These are phyloP conservation scores for Trachymyrmex cornetzi DNA, from an alignment of 1,140 invertebrate genomes.

Conservation along the genomic window DNA sequence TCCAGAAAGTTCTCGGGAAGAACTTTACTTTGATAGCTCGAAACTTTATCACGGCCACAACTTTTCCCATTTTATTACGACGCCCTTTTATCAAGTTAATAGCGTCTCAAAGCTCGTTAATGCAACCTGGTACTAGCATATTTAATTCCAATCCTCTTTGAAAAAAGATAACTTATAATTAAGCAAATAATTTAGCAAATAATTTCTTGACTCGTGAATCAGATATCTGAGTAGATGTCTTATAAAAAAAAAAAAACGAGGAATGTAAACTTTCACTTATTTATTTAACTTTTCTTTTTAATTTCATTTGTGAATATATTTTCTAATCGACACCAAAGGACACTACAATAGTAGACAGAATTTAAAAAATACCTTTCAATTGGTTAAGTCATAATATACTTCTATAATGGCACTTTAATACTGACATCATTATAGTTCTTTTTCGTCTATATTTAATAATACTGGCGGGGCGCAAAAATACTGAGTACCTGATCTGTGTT, in stretches of 20 bases:
- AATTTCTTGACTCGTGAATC: not conserved
- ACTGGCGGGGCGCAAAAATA: not conserved
- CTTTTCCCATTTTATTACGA: constrained; percentile 65
- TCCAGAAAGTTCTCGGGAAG: constrained; percentile 8
- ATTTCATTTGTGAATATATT: not conserved
- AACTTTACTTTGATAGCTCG: constrained; percentile 57
- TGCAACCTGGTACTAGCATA: constrained; percentile 25
- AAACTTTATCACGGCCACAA: constrained; percentile 50
- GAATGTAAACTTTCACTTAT: not conserved
- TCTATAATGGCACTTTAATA: not conserved
- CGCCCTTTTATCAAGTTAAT: constrained; percentile 59
- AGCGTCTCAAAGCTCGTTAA: constrained; percentile 45
- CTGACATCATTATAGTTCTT: not conserved
- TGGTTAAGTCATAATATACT: not conserved
- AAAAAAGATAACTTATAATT: not conserved
- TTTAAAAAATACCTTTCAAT: not conserved
- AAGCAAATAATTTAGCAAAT: no score
- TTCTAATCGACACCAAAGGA: not conserved
- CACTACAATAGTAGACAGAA: not conserved
- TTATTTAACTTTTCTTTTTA: not conserved
- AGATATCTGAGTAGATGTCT: not conserved
- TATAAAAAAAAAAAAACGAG: not conserved
- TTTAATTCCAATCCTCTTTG: constrained; percentile 38
- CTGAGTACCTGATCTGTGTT: constrained; percentile 7
- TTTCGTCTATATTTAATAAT: not conserved